phyloP scores from a whole-genome alignment of 1,140 invertebrate species.

The Geopemphigus sp. region DNA sequence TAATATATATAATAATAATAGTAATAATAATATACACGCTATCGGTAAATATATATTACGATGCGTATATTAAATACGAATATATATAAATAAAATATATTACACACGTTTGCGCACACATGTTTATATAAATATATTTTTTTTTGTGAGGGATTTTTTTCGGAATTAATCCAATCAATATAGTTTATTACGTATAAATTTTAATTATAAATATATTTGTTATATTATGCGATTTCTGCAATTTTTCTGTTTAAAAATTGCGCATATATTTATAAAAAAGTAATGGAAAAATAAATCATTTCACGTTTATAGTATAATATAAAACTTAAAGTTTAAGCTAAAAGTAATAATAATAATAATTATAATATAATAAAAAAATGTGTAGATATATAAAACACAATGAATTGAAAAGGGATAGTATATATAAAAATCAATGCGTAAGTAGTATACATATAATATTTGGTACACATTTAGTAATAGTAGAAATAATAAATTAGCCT shows the following conservation, averaged over 20 bases:
- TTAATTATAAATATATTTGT: slow-evolving; percentile 46
- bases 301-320: slow-evolving; percentile 24
- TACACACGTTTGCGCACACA: slow-evolving; percentile 4
- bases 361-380: slow-evolving; percentile 41
- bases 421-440: slow-evolving; percentile 34
- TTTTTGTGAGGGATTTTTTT: neutral
- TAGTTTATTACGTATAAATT: slow-evolving; percentile 34
- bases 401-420: slow-evolving; percentile 16
- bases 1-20: slow-evolving; percentile 42
- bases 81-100: neutral
- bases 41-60: slow-evolving; percentile 6
- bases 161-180: slow-evolving; percentile 17
- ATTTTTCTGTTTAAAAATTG: slow-evolving; percentile 35
- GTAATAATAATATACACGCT: slow-evolving; percentile 21
- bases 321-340: slow-evolving; percentile 49
- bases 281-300: slow-evolving; percentile 49
- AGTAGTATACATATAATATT: slow-evolving; percentile 46
- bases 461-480: slow-evolving; percentile 31
- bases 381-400: slow-evolving; percentile 31
- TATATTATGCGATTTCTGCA: neutral
- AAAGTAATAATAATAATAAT: slow-evolving; percentile 44
- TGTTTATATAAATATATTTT: slow-evolving; percentile 23
- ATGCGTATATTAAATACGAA: neutral
- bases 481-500: slow-evolving; percentile 27
- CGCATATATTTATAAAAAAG: slow-evolving; percentile 38